Evolutionary conservation across 2,113 vertebrate genomes (phyloP), one percentile per base, ranked within the genome.

Genomic region (Rynchops niger): DNA sequence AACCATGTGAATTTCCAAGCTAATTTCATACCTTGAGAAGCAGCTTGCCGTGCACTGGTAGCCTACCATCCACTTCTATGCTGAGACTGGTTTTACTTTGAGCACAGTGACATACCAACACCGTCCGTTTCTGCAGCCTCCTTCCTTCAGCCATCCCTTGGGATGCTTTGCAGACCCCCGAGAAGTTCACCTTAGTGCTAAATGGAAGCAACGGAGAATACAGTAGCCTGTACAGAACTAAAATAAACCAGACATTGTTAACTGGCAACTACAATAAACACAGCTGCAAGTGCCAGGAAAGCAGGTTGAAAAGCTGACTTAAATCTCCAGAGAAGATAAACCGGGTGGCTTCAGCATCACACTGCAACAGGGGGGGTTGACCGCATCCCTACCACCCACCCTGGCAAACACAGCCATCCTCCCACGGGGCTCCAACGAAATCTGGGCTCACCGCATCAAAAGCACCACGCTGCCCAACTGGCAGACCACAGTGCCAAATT

Each of bases 1-100:
- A 91, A 90, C 43, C 43, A 47, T 5, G 63, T 5, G 26, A 55
- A 74, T 79, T 93, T 90, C 86, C 9, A 5, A 95, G 95, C 74
- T 94, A 47, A 95, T 95, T 96, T 88, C 86, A 88, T 27, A 92
- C 55, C 82, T 78, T 78, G 71, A 91, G 77, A 87, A 79, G 40
- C 30, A 20, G 85, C 62, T n/a, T 70, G 53, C 76, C 50, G 21
- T 36, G 66, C 36, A 1, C 43, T 32, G 59, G 66, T 29, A 71
- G 74, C 34, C 70, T 81, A 43, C 79, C 72, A 34, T 22, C 59
- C 42, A 6, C 22, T 45, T 59, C 34, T 30, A 2, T 1, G 1
- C 56, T 0, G 6, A 83, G 88, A 78, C n/a, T 3, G 4, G 38
- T 71, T 84, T 74, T 67, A 69, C 90, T 69, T 42, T 23, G 52